phyloP scores from a whole-genome alignment of 2,888 invertebrate species.

The Drosophila monieri region DNA sequence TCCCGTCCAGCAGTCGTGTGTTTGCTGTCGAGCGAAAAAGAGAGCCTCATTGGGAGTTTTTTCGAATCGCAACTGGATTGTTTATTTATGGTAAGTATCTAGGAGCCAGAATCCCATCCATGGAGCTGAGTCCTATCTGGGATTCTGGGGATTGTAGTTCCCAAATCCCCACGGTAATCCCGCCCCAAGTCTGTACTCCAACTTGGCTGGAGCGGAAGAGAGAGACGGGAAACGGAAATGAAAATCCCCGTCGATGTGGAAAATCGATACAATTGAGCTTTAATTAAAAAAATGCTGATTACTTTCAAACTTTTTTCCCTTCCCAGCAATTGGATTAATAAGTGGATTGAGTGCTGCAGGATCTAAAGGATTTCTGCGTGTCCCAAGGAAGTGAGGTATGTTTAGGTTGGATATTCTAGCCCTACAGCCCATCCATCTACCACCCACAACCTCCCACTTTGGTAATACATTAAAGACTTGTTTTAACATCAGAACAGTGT shows the following conservation, averaged over 20 bases:
- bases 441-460: background rate
- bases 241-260: conserved; percentile 14
- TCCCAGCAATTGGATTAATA: background rate
- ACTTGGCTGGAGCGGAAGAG: conserved; percentile 2
- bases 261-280: conserved; percentile 41
- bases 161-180: background rate
- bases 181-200: background rate
- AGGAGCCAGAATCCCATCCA: background rate
- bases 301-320: background rate
- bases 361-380: background rate
- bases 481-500: no score
- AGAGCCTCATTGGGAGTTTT: conserved; percentile 23
- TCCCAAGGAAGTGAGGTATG: background rate
- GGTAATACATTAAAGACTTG: background rate
- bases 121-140: background rate
- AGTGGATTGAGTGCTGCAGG: background rate
- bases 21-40: conserved; percentile 44
- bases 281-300: conserved; percentile 38
- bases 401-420: background rate
- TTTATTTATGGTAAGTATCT: conserved; percentile 44
- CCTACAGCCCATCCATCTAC: no score
- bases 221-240: conserved; percentile 7
- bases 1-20: conserved; percentile 42
- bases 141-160: background rate
- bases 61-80: conserved; percentile 16